Conservation (phyloP, 2,113 vertebrate genomes). For the Odobenus rosmarus region DNA sequence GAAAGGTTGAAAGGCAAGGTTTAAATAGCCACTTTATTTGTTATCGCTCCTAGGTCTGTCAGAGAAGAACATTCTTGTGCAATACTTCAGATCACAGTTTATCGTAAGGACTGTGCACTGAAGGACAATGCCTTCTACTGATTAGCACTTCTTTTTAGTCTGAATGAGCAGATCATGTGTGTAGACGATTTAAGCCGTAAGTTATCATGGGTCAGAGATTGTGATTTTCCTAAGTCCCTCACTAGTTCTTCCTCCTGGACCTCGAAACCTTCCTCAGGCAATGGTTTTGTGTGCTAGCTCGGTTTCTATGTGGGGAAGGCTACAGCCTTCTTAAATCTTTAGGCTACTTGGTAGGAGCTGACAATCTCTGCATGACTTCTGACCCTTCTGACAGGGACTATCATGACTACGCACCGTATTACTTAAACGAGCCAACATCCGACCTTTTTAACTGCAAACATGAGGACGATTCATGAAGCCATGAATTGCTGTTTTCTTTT, state of each 20-base stretch:
- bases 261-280: not conserved
- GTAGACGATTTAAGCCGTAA: not conserved
- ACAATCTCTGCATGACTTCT: not conserved
- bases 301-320: not conserved
- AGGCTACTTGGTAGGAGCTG: not conserved
- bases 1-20: slow-evolving; percentile 49
- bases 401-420: not conserved
- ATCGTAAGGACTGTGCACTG: not conserved
- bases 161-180: not conserved
- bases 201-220: not conserved
- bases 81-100: not conserved
- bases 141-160: slow-evolving; percentile 30
- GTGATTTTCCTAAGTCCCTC: not conserved
- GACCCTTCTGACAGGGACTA: not conserved
- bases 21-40: not conserved
- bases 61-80: slow-evolving; percentile 8
- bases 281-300: not conserved
- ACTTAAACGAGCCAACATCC: not conserved
- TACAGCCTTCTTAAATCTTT: not conserved
- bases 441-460: slow-evolving; percentile 36
- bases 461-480: not conserved
- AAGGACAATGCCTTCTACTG: not conserved
- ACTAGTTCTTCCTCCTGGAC: not conserved
- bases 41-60: not conserved
- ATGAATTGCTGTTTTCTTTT: slow-evolving; percentile 32